Evolutionary conservation across 2,888 invertebrate genomes (phyloP), one percentile per base, ranked within the genome.

Genomic region (Tenthredo distinguenda): DNA sequence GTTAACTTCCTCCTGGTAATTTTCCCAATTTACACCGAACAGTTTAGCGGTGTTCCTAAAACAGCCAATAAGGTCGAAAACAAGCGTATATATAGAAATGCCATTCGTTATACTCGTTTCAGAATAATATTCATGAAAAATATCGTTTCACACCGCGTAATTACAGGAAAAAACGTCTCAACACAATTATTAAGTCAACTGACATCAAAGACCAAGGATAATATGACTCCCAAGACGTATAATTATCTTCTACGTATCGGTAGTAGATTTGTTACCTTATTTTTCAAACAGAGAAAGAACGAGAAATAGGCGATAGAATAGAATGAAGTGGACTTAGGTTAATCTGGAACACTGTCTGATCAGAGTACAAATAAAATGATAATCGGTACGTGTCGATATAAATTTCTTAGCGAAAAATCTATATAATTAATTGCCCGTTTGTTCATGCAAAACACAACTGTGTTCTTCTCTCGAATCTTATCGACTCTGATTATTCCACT

Each of bases 21-120:
- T n/a, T 50, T 77, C 9, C 55, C 12, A n/a, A n/a, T 34, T 34
- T 31, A 34, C 18, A n/a, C 34, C 31, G 15, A 34, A 31, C 31
- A 77, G 47, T 77, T 50, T 50, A 26, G 18, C 47, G 47, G 26
- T 21, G 31, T 77, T 77, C 55, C 77, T 77, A 40, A 50, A 77
- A 77, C 72, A 74, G 26, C n/a, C 43, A 74, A 74, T 9, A 26
- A 31, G n/a, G 43, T 15, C 43, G 15, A 40, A 40, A 72, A 21
- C 15, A 15, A n/a, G 5, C 21, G 6, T 40, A 10, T 72, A 72
- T 62, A 62, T 58, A 58, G 58, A 26, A 68, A 68, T 68, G 31
- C 4, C 68, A 68, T 21, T 68, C 12, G 18, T 31, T 15, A 68
- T 1, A 68, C 68, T 68, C 9, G 5, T 31, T 68, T 26, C 68